Evolutionary conservation across 1,140 invertebrate species (phyloP), one percentile per base, ranked within the genome.

Genomic region (Leguminivora glycinivorella): DNA sequence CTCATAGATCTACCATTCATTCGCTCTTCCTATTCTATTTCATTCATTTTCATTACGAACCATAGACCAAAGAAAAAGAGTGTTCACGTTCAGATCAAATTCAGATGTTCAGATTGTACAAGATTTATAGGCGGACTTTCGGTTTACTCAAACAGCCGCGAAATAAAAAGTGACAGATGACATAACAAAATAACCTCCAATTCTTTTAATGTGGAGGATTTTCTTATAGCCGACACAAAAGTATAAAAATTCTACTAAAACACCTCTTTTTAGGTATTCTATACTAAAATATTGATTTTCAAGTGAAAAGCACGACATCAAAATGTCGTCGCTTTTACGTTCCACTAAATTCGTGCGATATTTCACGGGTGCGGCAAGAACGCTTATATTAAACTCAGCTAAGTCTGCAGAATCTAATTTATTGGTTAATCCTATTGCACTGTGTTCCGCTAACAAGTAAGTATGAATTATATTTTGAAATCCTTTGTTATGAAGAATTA

Each of bases 261-360:
- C 58, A 29, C 14, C 26, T 29, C 1, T 19, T 31, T 31, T 29
- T 17, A 17, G 6, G 14, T 34, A 7, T 31, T 63, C n/a, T 31
- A 17, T 29, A 29, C 24, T 3, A 29, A 31, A 34, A 63, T 34
- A 63, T 17, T 17, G n/a, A 31, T 22, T 29, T 9, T 4, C 29
- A 17, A 63, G n/a, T 34, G 5, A 10, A 31, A 70, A 58, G 38
- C 68, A 60, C 12, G 47, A 70, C 43, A 70, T n/a, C 31, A 83
- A 67, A 70, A 95, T 95, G 94, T 93, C 94, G 75, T 93, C 94
- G 75, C 92, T 95, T 75, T 83, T 95, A 77, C 91, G 94, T 74
- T 94, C 94, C 70, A 94, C 94, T 22, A 95, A 95, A 87, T 94
- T 95, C 91, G 92, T 95, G 43, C 91, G 94, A 75, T 94, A 94